Base-by-base conservation (phyloP, 1,140 invertebrate species). In the Trissolcus basalis region DNA sequence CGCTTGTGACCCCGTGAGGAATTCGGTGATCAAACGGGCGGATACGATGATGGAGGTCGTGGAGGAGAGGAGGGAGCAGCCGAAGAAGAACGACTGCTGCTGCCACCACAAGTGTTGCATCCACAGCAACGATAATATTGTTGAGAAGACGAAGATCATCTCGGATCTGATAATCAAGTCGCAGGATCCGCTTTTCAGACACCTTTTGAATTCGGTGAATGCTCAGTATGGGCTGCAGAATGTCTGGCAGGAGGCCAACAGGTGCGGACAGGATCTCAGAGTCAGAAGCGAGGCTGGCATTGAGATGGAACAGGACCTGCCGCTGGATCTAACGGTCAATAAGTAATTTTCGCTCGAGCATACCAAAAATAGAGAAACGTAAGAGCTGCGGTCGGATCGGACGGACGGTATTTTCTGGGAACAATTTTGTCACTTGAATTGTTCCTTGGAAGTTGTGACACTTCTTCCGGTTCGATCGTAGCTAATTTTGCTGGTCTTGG, bases 231-330 rank as follows among this genome's bases (percentile, higher is more conserved):
- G 82, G 0, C 12, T 88, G 47, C 82, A 86, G 35, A 85, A 81
- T 11, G 81, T 86, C 51, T 87, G 86, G 76, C 55, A 7, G 84
- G 85, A 4, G 79, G 65, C 19, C 6, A 54, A 67, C 65, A 83
- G 80, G 10, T 84, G 85, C 32, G 85, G 82, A 6, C 83, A 87
- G 64, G 86, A 88, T 49, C 73, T 87, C 10, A 82, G 85, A 43
- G 79, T 86, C 0, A 87, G 84, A 10, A 67, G 43, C 36, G 36
- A 11, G 36, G 36, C 36, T 1, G 65, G 79, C 0, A 79, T 78
- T 4, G 86, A 89, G 10, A 87, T 88, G 82, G 87, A 88, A 35
- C 86, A 89, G 61, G 87, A 88, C 55, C 63, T 89, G 33, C 87
- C 87, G 4, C 59, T 89, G 19, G 87, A 89, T 43, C 65, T 89